Evolutionary conservation across 2,888 invertebrate species (phyloP).

Genomic region (Caenorhabditis sp.): DNA sequence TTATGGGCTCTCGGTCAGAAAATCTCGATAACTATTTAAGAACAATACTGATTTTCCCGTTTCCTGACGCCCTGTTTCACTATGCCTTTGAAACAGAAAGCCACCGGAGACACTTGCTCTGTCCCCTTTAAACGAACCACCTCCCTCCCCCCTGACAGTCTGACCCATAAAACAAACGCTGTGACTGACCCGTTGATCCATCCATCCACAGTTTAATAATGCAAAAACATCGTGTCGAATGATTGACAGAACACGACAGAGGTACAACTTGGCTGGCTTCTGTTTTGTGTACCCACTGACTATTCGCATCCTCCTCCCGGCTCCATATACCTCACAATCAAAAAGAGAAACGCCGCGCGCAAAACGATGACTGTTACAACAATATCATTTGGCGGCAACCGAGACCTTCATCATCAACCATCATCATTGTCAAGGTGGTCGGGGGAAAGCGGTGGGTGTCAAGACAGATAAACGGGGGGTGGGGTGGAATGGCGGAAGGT

Average conservation of each 20-base stretch:
- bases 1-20: too few species aligned
- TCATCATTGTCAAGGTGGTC: slow-evolving; percentile 21
- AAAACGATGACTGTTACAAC: slow-evolving; percentile 53
- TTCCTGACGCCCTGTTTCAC: too few species aligned
- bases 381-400: slow-evolving; percentile 43
- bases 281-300: too few species aligned
- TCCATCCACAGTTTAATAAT: slow-evolving; percentile 5
- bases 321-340: slow-evolving; percentile 14
- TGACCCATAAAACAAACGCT: slow-evolving; percentile 44
- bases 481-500: slow-evolving; percentile 13
- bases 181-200: background rate
- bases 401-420: background rate
- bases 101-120: too few species aligned
- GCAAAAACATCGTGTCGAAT: slow-evolving; percentile 9
- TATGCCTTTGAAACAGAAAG: too few species aligned
- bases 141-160: background rate
- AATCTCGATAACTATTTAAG: too few species aligned
- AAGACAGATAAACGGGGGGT: slow-evolving; percentile 24
- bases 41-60: too few species aligned
- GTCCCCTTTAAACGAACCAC: background rate
- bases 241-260: background rate
- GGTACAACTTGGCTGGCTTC: too few species aligned
- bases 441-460: too few species aligned
- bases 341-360: slow-evolving; percentile 36
- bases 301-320: too few species aligned